Base-by-base conservation (phyloP, 1,140 invertebrate species). In the Ceratosolen solmsi region DNA sequence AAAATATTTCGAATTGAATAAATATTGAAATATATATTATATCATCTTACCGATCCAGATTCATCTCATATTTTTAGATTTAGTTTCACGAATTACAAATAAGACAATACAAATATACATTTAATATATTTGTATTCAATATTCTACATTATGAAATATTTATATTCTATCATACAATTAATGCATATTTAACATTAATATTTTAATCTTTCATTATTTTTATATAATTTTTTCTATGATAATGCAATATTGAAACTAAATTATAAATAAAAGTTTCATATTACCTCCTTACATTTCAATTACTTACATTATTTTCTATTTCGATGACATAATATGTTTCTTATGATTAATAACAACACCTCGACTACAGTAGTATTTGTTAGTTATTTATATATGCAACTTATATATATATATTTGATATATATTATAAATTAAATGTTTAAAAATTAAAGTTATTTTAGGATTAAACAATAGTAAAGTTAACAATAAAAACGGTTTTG, bases 401-500 rank as follows among this genome's bases (percentile, higher is more conserved):
- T 38, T 38, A 36, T 33, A 68, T 38, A n/a, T 20, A 22, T 2
- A 7, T 68, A 11, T 68, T 68, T 22, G 63, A 38, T 68, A 68
- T 38, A 68, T 68, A 38, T 68, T 38, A 68, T 38, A 38, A 74
- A 73, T 33, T 51, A 73, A 54, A 73, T 33, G 25, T 73, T 73
- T 51, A 20, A 54, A 2, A 73, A 54, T 73, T 56, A 68, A 33
- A 68, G 36, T 68, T 68, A 68, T 38, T 68, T 33, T 68, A 68
- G 38, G 20, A 68, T 38, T 13, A n/a, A 77, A 78, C 63, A 78
- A 54, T 65, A 9, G 22, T 27, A 58, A 79, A 71, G 77, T 65
- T 78, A 41, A 71, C 49, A 71, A 70, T 51, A 38, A 79, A 56
- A 80, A 38, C n/a, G 1, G 22, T 72, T 73, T 46, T 80, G 25